phyloP scores from a whole-genome alignment of 1,140 invertebrate genomes.

The Stenopsyche tienmushanensis region DNA sequence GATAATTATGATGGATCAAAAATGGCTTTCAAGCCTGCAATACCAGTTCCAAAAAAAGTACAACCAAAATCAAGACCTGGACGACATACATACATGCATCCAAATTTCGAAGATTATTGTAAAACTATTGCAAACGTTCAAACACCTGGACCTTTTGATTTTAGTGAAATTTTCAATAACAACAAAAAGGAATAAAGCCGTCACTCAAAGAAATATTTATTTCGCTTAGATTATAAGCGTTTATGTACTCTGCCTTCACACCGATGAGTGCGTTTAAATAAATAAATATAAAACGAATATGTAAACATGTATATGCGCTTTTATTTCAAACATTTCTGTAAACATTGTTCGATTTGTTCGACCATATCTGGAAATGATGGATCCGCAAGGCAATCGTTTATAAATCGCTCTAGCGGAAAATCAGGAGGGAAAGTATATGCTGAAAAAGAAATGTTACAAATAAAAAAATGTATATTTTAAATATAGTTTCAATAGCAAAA shows the following conservation, averaged over 20 bases:
- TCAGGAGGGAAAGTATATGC: slow-evolving; percentile 29
- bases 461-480: background rate
- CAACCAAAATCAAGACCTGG: slow-evolving; percentile 43
- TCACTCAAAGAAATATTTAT: too few species aligned
- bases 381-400: slow-evolving; percentile 50
- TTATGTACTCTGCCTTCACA: too few species aligned
- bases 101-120: slow-evolving; percentile 39
- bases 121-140: slow-evolving; percentile 22
- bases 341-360: slow-evolving; percentile 45
- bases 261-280: too few species aligned
- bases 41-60: slow-evolving; percentile 55
- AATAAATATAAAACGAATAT: too few species aligned
- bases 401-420: slow-evolving; percentile 46
- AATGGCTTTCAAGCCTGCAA: slow-evolving; percentile 66
- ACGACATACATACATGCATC: slow-evolving; percentile 34
- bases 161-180: slow-evolving; percentile 21
- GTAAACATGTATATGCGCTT: background rate
- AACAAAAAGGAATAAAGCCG: too few species aligned
- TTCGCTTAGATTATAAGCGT: too few species aligned
- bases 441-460: slow-evolving; percentile 36
- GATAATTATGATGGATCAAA: slow-evolving; percentile 61
- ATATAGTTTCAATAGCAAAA: background rate
- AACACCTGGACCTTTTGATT: slow-evolving; percentile 33
- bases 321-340: too few species aligned
- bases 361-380: slow-evolving; percentile 48